These are phyloP conservation scores for Triplophysa bombifrons DNA, from an alignment of 2,797 vertebrate species.

Conservation along the genomic window DNA sequence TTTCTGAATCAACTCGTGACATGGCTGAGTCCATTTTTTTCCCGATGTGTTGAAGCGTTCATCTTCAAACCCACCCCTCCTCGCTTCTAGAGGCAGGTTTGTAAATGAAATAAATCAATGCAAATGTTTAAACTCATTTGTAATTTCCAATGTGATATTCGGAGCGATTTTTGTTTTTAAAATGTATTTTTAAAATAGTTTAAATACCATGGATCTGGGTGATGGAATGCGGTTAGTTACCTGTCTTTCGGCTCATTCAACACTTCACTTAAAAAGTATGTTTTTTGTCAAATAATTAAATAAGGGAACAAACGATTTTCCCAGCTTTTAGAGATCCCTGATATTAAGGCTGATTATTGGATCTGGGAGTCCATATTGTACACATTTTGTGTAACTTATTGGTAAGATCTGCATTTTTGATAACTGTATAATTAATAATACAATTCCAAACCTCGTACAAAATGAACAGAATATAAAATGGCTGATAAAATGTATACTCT, in stretches of 20 bases:
- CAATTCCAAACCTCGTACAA: neutral
- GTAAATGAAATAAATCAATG: neutral
- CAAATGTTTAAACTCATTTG: neutral
- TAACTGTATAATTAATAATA: neutral
- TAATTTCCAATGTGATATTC: neutral
- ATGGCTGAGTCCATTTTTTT: neutral
- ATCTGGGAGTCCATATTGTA: neutral
- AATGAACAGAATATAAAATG: neutral
- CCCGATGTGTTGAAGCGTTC: slow-evolving; percentile 7
- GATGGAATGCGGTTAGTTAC: too few species aligned
- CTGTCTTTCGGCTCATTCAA: too few species aligned
- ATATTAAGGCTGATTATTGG: too few species aligned
- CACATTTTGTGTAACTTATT: neutral
- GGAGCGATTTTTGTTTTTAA: neutral
- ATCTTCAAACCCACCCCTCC: neutral
- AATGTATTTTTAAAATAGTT: neutral
- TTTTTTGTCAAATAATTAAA: too few species aligned
- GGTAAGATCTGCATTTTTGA: neutral
- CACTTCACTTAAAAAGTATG: too few species aligned
- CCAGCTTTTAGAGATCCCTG: too few species aligned
- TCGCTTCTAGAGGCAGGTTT: neutral
- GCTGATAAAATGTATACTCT: too few species aligned
- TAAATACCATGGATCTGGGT: too few species aligned
- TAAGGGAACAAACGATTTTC: too few species aligned
- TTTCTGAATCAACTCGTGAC: slow-evolving; percentile 19